Evolutionary conservation across 2,113 vertebrate genomes (phyloP), one percentile per base, ranked within the genome.

Genomic region (Sciurus niger): DNA sequence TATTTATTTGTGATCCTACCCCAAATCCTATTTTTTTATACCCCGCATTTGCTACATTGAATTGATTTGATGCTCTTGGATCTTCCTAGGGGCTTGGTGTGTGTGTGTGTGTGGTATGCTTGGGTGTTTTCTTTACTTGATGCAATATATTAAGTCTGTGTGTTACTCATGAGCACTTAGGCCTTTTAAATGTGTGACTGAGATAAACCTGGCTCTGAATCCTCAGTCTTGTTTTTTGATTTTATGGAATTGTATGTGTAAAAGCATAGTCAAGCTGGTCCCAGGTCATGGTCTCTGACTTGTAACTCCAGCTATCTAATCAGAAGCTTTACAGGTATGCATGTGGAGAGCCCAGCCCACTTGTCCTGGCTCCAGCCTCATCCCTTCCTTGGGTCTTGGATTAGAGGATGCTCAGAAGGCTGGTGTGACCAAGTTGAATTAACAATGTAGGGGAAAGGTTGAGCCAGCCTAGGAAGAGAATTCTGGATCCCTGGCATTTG

Each of bases 261-360:
- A 63, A 78, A 78, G 76, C 6, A 65, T 53, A 12, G 34, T 63
- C 60, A 63, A 79, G n/a, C 65, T 73, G 8, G 25, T 74, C 34
- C 40, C 30, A 9, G 3, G 63, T 78, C 86, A 13, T n/a, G n/a
- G 4, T 68, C 48, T 53, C 63, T 92, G 60, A 25, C 2, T 16
- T 4, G 13, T 14, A 28, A 25, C 46, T 85, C 17, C 0, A 1
- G 7, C 37, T 63, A 2, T 67, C n/a, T 0, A n/a, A 9, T 25
- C 3, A 63, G 28, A 72, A 28, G 37, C 28, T 58, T 24, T 18
- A 46, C 46, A 32, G 14, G 4, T 20, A 12, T 87, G 77, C 34
- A 1, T 10, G 10, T 90, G 51, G 72, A 24, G n/a, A 28, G 8
- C 60, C 25, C 13, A 25, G 7, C 43, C 24, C 6, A 1, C 32